Evolutionary conservation across 2,797 vertebrate species (phyloP).

Genomic region (Silurus aristotelis): DNA sequence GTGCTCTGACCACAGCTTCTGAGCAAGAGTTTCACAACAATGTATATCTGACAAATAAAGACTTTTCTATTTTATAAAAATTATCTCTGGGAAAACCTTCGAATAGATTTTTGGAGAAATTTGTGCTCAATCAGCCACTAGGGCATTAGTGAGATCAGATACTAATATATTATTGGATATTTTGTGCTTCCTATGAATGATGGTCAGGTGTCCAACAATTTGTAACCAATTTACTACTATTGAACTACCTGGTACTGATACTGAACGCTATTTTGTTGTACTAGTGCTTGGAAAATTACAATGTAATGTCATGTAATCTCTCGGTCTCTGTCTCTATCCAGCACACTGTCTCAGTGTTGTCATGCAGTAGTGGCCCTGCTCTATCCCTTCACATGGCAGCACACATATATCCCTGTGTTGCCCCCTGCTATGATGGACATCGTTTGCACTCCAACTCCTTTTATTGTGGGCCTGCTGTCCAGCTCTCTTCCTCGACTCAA

Average conservation of each 20-base stretch:
- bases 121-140: no score
- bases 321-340: constrained; percentile 59
- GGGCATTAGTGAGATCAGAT: no score
- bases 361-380: constrained; percentile 91
- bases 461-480: constrained; percentile 94
- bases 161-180: no score
- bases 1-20: no score
- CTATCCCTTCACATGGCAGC: constrained; percentile 97
- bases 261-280: background rate
- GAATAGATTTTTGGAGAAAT: no score
- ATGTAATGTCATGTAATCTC: background rate
- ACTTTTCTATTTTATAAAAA: no score
- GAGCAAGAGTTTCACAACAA: no score
- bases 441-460: constrained; percentile 94
- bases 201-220: background rate
- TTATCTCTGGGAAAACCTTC: no score
- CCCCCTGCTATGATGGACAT: constrained; percentile 96
- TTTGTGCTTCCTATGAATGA: no score
- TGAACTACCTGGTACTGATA: background rate
- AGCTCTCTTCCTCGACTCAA: constrained; percentile 89
- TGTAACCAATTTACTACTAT: background rate
- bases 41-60: no score
- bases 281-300: background rate
- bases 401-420: constrained; percentile 96
- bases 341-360: constrained; percentile 95